These are phyloP conservation scores for Eupithecia centaureata DNA, from an alignment of 2,888 invertebrate species.

Conservation along the genomic window DNA sequence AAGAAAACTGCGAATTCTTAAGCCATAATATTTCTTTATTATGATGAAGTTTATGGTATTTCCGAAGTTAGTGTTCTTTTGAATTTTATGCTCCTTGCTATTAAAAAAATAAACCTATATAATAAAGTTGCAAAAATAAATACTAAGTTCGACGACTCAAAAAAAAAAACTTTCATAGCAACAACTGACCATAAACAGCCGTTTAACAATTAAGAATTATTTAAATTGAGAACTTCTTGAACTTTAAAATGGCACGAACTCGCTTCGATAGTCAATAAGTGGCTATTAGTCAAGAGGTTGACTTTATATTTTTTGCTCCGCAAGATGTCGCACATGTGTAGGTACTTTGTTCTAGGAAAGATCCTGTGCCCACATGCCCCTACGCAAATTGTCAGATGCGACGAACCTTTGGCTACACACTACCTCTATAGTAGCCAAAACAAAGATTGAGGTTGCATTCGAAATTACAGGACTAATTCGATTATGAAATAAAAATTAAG, in stretches of 20 bases:
- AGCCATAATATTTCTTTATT: background rate
- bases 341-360: conserved; percentile 68
- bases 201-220: conserved; percentile 6
- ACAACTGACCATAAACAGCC: conserved; percentile 1
- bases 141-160: too few relatives aligned
- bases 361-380: conserved; percentile 63
- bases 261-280: conserved; percentile 53
- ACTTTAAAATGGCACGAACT: conserved; percentile 14
- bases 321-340: conserved; percentile 66
- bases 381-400: conserved; percentile 32
- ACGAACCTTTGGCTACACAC: conserved; percentile 14
- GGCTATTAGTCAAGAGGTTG: conserved; percentile 52
- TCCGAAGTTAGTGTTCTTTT: background rate
- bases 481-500: background rate
- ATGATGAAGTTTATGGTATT: background rate
- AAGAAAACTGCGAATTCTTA: background rate
- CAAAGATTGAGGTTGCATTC: background rate
- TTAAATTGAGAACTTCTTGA: conserved; percentile 16
- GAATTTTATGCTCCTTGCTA: background rate
- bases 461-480: background rate
- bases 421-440: background rate
- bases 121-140: too few relatives aligned
- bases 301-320: conserved; percentile 59
- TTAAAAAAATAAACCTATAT: background rate
- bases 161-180: background rate